Evolutionary conservation across 2,797 vertebrate species (phyloP), one percentile per base, ranked within the genome.

Genomic region (Todus mexicanus): DNA sequence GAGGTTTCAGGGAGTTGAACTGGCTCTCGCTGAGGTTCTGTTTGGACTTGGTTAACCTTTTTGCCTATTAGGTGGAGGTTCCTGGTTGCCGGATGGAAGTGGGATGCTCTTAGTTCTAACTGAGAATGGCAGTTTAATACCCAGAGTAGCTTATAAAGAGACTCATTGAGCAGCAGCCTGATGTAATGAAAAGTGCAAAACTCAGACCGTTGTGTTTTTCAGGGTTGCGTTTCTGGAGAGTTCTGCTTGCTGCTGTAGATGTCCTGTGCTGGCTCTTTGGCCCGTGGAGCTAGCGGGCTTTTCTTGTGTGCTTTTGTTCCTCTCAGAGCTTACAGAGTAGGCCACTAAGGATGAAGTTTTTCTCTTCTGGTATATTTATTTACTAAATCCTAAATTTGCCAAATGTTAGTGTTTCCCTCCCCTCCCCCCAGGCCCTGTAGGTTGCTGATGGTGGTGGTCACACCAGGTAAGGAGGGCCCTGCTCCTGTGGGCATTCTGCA

Each of bases 41-140:
- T 76, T 94, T 92, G 56, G 76, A 25, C 47, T 95, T 63, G 56
- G 51, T 82, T 92, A 84, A 63, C 73, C 51, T 4, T 92, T 89
- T 68, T 79, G 60, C 45, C 31, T 40, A 15, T 33, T 65, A 77
- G 60, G 38, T 65, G 83, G 60, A 78, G 26, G 23, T 17, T 90
- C 18, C 60, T 78, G 53, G 50, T 74, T 6, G 5, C 40, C 77
- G 64, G 54, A 9, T 84, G 1, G 22, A 20, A 68, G 54, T 66
- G 70, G 56, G 54, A 45, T 66, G 16, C 48, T 68, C 40, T 48
- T 50, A 56, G 42, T 23, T 89, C 51, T 88, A 42, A 38, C 60
- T 61, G 38, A 84, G 31, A 38, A 50, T 38, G 23, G 73, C 61
- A 57, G 38, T 64, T 71, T 77, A 53, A 64, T 72, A 86, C 43